Base-by-base conservation (phyloP, 2,888 invertebrate genomes). In the Cheilosia soror region DNA sequence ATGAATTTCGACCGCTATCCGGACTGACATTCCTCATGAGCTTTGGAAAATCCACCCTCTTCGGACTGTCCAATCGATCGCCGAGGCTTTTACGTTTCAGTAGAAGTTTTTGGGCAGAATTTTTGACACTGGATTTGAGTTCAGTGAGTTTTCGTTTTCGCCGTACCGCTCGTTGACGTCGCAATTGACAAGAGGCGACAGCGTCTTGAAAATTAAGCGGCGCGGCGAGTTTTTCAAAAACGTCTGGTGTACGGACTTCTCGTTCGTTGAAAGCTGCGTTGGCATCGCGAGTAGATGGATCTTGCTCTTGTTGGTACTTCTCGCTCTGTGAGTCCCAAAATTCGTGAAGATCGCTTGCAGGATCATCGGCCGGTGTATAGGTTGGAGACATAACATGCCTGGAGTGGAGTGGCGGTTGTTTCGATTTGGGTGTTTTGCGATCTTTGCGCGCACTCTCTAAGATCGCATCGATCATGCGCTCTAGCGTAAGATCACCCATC, bases 401-500 rank as follows among this genome's bases (percentile, higher is more conserved):
- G n/a, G 73, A 9, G n/a, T 63, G 76, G 5, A 27, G 51, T 0
- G 60, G 44, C 0, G 51, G 44, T 71, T 87, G 88, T 40, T 88
- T 89, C 7, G 82, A 81, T 68, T 89, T 89, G 13, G 87, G 82
- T 0, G 81, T 47, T 44, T 89, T 89, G 5, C 89, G 87, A 51
- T 89, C 90, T 66, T 92, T 92, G n/a, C 90, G 89, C 4, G 90
- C 92, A 87, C 92, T 92, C 87, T 92, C 92, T 20, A 92, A 87
- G 63, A 92, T 92, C 37, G 92, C 92, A 79, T 92, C 92, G 76
- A 92, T 92, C 92, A 92, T 92, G 57, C 90, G 90, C 65, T 92
- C 92, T 73, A 92, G 83, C 1, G 92, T 92, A 11, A 89, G 89
- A 83, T 92, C 92, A 13, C 92, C 92, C 91, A 92, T 91, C 79